Conservation (phyloP, 2,888 invertebrate species). For the Gymnocheta viridis region DNA sequence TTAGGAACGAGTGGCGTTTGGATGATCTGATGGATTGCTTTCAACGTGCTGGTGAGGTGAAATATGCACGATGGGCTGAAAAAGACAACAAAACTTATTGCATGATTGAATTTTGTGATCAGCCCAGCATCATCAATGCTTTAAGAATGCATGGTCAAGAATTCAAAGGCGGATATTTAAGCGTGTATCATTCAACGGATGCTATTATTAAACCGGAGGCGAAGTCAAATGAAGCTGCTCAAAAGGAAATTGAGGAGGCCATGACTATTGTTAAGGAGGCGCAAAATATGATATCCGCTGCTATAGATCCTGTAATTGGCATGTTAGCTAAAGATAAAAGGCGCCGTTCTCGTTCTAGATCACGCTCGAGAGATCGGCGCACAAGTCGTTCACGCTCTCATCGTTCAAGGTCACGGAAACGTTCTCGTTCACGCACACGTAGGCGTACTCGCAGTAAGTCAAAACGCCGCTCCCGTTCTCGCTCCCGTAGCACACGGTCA, state of each 20-base stretch:
- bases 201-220: conserved; percentile 96
- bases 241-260: conserved; percentile 97
- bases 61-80: conserved; percentile 96
- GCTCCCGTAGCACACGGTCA: conserved; percentile 85
- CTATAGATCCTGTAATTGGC: conserved; percentile 95
- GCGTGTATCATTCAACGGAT: conserved; percentile 95
- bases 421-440: conserved; percentile 83
- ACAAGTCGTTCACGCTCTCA: conserved; percentile 85
- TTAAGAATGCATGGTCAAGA: conserved; percentile 91
- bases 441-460: conserved; percentile 81
- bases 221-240: conserved; percentile 97
- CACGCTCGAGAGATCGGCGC: conserved; percentile 85
- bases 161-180: conserved; percentile 86
- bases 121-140: conserved; percentile 92
- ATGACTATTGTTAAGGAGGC: conserved; percentile 98
- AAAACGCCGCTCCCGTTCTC: conserved; percentile 82
- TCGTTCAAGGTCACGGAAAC: conserved; percentile 86
- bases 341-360: conserved; percentile 83
- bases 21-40: conserved; percentile 96
- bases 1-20: conserved; percentile 87
- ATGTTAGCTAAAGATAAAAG: conserved; percentile 93
- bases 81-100: conserved; percentile 90
- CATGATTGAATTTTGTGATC: conserved; percentile 96
- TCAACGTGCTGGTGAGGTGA: conserved; percentile 94
- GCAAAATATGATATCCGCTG: conserved; percentile 96